Evolutionary conservation across 35 echinoderm and acorn worm genomes (phyloP).

Genomic region (Apostichopus parvimensis): DNA sequence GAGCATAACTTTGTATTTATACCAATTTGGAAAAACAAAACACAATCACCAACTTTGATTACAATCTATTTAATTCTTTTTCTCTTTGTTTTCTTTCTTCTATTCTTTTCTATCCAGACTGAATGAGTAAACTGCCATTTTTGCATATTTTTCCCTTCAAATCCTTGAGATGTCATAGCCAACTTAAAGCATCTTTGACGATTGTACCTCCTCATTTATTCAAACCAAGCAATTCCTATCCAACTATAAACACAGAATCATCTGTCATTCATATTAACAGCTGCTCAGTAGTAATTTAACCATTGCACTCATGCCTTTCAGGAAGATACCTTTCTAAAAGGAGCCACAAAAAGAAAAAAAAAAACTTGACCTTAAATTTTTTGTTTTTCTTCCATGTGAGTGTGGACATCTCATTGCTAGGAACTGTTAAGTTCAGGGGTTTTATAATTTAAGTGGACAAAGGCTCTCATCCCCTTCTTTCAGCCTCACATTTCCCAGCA

Average conservation of each 20-base stretch:
- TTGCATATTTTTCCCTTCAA: too few relatives aligned
- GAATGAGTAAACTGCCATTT: too few relatives aligned
- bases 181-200: neutral
- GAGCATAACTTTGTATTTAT: too few relatives aligned
- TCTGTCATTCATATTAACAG: conserved; percentile 15
- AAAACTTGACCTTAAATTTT: conserved; percentile 43
- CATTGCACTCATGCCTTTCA: conserved; percentile 37
- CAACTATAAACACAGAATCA: neutral
- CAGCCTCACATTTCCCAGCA: conserved; percentile 36
- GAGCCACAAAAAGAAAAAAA: neutral
- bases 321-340: neutral
- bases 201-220: neutral
- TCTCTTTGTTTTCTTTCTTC: too few relatives aligned
- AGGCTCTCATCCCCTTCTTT: neutral
- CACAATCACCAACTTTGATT: too few relatives aligned
- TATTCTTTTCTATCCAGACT: too few relatives aligned
- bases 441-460: conserved; percentile 23
- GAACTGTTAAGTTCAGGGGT: neutral
- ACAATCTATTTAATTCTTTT: too few relatives aligned
- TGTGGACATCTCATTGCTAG: conserved; percentile 26
- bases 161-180: neutral
- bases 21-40: too few relatives aligned
- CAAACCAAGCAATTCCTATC: neutral
- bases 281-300: neutral
- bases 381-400: neutral